These are phyloP conservation scores for Tenthredo livida DNA, from an alignment of 2,888 invertebrate genomes.

Conservation along the genomic window DNA sequence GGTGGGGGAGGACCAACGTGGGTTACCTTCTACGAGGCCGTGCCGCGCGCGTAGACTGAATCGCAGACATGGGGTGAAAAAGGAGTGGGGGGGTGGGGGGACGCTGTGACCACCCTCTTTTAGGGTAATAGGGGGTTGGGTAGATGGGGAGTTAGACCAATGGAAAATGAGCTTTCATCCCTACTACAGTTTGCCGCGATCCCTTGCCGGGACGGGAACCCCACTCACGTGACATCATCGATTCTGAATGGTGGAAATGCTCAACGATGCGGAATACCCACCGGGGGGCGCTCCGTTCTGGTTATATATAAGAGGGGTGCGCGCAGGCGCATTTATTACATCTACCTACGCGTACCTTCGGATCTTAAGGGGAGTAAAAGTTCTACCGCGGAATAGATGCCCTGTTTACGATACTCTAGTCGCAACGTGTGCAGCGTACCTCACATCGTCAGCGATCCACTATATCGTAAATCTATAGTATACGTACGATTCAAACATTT, in stretches of 20 bases:
- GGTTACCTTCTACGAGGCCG: slow-evolving; percentile 41
- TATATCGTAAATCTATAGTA: not conserved
- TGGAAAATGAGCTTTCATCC: slow-evolving; percentile 57
- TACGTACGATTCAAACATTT: not conserved
- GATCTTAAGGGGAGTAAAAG: not conserved
- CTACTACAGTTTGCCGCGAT: not conserved
- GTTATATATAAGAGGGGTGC: slow-evolving; percentile 36
- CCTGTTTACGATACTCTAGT: not conserved
- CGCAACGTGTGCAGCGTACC: not conserved
- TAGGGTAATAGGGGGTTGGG: slow-evolving; percentile 60
- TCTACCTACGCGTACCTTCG: not conserved
- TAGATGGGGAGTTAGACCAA: slow-evolving; percentile 63
- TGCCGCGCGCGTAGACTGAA: slow-evolving; percentile 55
- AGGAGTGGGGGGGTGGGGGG: slow-evolving; percentile 40
- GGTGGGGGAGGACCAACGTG: slow-evolving; percentile 22
- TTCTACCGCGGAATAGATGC: not conserved
- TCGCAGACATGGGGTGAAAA: slow-evolving; percentile 56
- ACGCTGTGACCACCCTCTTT: slow-evolving; percentile 63
- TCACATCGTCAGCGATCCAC: not conserved
- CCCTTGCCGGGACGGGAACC: slow-evolving; percentile 28
- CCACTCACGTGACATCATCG: slow-evolving; percentile 73
- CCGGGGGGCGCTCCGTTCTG: slow-evolving; percentile 74
- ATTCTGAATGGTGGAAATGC: slow-evolving; percentile 78
- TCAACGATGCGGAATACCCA: slow-evolving; percentile 77
- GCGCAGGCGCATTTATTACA: slow-evolving; percentile 50